Base-by-base conservation (phyloP, 1,140 invertebrate genomes). In the Dolichoris vasculosae region DNA sequence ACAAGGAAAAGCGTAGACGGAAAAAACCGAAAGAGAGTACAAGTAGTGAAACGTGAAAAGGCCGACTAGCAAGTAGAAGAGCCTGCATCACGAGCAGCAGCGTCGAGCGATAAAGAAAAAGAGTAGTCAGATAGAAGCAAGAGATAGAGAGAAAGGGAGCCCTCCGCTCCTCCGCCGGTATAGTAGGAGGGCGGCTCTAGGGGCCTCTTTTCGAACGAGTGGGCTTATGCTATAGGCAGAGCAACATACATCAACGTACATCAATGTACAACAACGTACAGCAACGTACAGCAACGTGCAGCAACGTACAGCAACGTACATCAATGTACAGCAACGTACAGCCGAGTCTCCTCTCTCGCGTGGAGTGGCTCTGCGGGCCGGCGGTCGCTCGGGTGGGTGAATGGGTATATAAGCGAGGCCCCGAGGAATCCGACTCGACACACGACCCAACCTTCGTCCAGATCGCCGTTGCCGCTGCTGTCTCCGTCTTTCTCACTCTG, bases 381-480 rank as follows among this genome's bases (percentile, higher is more conserved):
- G 23, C 20, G 43, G 51, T 84, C 71, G 85, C 87, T 80, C 85
- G 87, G 91, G 90, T 91, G 90, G 91, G 91, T 89, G 89, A 90
- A 89, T 87, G 91, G 90, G 91, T 93, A 93, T 93, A 93, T 92
- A 93, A 93, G 90, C 92, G 89, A 89, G 89, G 90, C 89, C 91
- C 90, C 90, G 89, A 87, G 88, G 89, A 91, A 90, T 92, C 89
- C 87, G 88, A 87, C 91, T 90, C 91, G 92, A 93, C 92, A 86
- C 87, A 83, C 83, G 88, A 88, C 84, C 85, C 87, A 87, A 88
- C 87, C 88, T 88, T 88, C 78, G 87, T 88, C 81, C 48, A 63
- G 89, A 87, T 86, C 87, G 87, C 88, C 88, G 88, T 88, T 88
- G 89, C 88, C 43, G n/a, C 48, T 13, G 48, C 46, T 1, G n/a